Percentiles rank a stretch among this genome's conserved stretches.
Conservation (phyloP, 2,888 invertebrate species). For the Dastarcus helophoroides region DNA sequence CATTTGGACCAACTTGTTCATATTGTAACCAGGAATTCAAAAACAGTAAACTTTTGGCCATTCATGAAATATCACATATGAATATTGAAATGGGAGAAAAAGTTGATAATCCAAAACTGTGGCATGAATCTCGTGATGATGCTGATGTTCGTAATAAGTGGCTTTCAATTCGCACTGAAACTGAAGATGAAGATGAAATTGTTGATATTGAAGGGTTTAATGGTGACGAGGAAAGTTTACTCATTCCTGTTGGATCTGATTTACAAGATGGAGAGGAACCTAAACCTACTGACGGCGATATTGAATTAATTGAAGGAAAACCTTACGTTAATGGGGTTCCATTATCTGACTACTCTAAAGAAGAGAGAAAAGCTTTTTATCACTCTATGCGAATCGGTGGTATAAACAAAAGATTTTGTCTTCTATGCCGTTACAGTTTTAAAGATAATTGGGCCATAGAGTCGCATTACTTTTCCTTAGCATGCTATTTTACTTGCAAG, state of each 20-base stretch:
- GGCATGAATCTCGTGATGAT: constrained; percentile 24
- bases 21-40: constrained; percentile 28
- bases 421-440: constrained; percentile 34
- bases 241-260: constrained; percentile 20
- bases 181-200: constrained; percentile 16
- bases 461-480: constrained; percentile 33
- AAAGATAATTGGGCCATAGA: constrained; percentile 39
- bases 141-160: constrained; percentile 31
- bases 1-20: constrained; percentile 25
- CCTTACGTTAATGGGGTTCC: constrained; percentile 29
- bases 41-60: constrained; percentile 26
- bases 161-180: too few species aligned
- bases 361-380: constrained; percentile 30
- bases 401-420: constrained; percentile 33
- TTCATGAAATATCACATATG: constrained; percentile 32
- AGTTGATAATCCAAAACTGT: constrained; percentile 28
- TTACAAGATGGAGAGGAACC: constrained; percentile 3
- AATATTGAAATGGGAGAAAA: constrained; percentile 29
- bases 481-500: constrained; percentile 34
- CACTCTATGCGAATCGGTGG: constrained; percentile 31
- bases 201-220: constrained; percentile 14
- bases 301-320: constrained; percentile 19
- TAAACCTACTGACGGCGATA: constrained; percentile 14
- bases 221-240: constrained; percentile 16
- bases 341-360: constrained; percentile 31